Evolutionary conservation across 2,888 invertebrate genomes (phyloP).

Genomic region (Drosophila mulleri): DNA sequence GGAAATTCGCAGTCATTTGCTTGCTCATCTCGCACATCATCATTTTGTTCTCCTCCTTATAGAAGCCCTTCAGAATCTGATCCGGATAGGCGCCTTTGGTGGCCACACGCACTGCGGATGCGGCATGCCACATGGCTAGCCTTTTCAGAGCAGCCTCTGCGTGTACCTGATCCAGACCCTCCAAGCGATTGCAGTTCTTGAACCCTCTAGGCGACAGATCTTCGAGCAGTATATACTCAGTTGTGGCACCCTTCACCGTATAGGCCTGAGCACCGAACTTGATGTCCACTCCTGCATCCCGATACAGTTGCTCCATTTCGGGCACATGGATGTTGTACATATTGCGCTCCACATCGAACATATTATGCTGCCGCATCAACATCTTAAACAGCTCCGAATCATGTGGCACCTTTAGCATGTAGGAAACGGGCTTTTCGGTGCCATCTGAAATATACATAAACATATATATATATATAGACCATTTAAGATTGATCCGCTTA

Average conservation of each 20-base stretch:
- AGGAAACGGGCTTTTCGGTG: constrained; percentile 51
- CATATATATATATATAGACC: too few species aligned
- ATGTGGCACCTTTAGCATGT: constrained; percentile 66
- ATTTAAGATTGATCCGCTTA: neutral
- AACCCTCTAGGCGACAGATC: constrained; percentile 71
- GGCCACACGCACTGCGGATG: constrained; percentile 67
- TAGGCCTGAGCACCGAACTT: constrained; percentile 69
- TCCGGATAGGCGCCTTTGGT: constrained; percentile 58
- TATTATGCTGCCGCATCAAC: constrained; percentile 41
- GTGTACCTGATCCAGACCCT: constrained; percentile 75
- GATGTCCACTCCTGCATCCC: constrained; percentile 61
- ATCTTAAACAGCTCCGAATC: constrained; percentile 32
- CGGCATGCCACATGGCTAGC: constrained; percentile 81
- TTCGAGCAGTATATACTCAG: constrained; percentile 67
- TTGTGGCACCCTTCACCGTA: constrained; percentile 48
- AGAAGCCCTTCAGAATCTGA: constrained; percentile 25
- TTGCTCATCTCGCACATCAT: constrained; percentile 38
- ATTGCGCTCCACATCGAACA: constrained; percentile 74
- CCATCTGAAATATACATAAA: constrained; percentile 35
- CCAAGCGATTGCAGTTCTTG: constrained; percentile 69
- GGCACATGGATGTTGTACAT: constrained; percentile 74
- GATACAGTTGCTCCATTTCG: constrained; percentile 74
- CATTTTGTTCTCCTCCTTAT: constrained; percentile 34
- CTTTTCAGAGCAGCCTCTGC: constrained; percentile 68
- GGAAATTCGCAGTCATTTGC: constrained; percentile 20